These are phyloP conservation scores for Macropus fuliginosus DNA, from an alignment of 2,797 vertebrate species.

Conservation along the genomic window DNA sequence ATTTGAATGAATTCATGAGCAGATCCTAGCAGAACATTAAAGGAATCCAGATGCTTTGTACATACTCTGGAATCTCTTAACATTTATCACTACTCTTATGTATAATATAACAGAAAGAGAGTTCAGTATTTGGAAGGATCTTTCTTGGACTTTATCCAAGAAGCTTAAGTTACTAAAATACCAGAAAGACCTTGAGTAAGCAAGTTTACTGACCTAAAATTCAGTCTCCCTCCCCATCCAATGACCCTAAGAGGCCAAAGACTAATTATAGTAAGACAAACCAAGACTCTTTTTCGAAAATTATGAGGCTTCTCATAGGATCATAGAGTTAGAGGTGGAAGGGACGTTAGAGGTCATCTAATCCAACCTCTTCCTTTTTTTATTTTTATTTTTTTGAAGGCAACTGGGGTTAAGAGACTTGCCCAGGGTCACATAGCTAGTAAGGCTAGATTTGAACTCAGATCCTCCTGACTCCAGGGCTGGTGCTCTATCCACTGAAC, in stretches of 20 bases:
- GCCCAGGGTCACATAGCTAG: neutral
- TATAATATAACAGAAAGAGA: neutral
- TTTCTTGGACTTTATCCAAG: neutral
- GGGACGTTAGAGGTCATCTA: neutral
- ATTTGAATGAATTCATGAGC: neutral
- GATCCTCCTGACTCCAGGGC: neutral
- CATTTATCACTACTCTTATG: neutral
- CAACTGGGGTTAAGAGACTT: neutral
- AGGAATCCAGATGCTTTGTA: neutral
- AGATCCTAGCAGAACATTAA: neutral
- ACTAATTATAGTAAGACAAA: neutral
- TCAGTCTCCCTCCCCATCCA: neutral
- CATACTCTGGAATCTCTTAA: neutral
- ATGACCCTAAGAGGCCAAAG: neutral
- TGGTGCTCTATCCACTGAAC: neutral
- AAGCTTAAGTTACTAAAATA: neutral
- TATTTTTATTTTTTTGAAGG: neutral
- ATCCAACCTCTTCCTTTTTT: neutral
- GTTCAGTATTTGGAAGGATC: neutral
- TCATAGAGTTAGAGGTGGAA: neutral
- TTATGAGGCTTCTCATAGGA: neutral
- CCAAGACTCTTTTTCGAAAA: neutral
- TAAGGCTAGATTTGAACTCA: neutral
- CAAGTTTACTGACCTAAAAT: neutral
- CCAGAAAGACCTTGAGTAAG: neutral